Conservation (phyloP, 37 sponge, comb jelly and placozoan genomes). For the Beroe ovata region DNA sequence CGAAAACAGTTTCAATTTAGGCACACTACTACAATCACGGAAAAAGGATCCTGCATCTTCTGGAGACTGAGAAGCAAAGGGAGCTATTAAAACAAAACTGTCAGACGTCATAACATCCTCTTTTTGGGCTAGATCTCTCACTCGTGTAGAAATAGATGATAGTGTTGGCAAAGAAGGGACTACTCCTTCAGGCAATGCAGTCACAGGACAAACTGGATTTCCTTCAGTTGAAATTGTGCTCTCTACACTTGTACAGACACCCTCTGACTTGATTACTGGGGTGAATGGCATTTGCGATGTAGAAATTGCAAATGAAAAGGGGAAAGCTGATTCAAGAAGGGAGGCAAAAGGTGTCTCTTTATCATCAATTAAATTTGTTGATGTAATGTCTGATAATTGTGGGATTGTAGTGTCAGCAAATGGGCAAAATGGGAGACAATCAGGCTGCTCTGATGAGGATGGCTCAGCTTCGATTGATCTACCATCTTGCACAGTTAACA, state of each 20-base stretch:
- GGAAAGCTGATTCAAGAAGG: conserved; percentile 56
- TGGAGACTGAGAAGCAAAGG: conserved; percentile 37
- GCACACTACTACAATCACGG: conserved; percentile 60
- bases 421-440: conserved; percentile 49
- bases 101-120: conserved; percentile 58
- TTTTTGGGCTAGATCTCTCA: neutral
- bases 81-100: conserved; percentile 53
- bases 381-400: conserved; percentile 30
- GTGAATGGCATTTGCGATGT: neutral
- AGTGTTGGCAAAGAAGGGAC: neutral
- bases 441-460: neutral
- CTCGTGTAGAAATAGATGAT: neutral
- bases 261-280: neutral
- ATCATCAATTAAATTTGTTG: neutral
- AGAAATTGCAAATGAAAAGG: conserved; percentile 8
- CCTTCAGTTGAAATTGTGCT: neutral
- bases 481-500: neutral
- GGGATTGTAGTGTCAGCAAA: conserved; percentile 37
- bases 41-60: conserved; percentile 56
- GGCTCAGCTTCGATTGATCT: neutral
- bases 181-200: neutral
- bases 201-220: neutral
- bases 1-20: conserved; percentile 58
- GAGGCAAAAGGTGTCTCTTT: conserved; percentile 59
- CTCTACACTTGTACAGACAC: no score